Percentiles rank a stretch among this genome's conserved stretches.
Conservation (phyloP, 2,113 vertebrate genomes). For the Sciurus niger region DNA sequence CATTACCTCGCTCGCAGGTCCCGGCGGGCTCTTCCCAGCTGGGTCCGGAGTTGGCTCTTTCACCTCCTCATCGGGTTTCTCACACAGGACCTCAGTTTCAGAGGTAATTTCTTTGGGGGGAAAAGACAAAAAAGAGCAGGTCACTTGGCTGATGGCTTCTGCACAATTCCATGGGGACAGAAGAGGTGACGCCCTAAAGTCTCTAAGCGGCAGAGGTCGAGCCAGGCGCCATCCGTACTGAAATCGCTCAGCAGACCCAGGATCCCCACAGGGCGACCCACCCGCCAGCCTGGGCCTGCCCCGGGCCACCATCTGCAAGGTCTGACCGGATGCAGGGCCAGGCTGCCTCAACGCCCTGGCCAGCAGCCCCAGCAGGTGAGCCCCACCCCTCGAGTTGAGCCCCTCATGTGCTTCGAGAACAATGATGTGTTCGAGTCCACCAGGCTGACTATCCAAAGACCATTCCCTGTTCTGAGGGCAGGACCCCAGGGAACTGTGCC, state of each 20-base stretch:
- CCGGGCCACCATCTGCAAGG: rapidly evolving
- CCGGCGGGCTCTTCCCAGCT: conserved; percentile 61
- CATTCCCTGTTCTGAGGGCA: not conserved
- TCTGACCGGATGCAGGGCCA: not conserved
- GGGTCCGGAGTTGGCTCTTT: conserved; percentile 85
- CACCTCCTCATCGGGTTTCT: conserved; percentile 94
- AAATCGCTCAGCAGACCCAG: rapidly evolving
- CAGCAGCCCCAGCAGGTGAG: rapidly evolving
- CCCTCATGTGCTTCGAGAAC: not conserved
- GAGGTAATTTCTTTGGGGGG: conserved; percentile 94
- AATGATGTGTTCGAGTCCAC: not conserved
- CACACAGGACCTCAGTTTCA: conserved; percentile 96
- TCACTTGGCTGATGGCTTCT: not conserved
- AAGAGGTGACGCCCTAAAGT: not conserved
- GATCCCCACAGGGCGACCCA: too few species aligned
- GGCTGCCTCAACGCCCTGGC: not conserved
- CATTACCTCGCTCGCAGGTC: conserved; percentile 85
- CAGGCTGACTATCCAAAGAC: not conserved
- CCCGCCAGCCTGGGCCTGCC: not conserved
- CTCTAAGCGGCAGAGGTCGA: rapidly evolving
- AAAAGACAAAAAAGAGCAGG: not conserved
- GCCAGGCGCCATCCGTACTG: rapidly evolving
- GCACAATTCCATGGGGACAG: rapidly evolving
- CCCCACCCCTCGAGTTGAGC: too few species aligned
- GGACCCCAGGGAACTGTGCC: not conserved